Evolutionary conservation across 2,113 vertebrate species (phyloP), one percentile per base, ranked within the genome.

Genomic region (Myxocyprinus asiaticus): DNA sequence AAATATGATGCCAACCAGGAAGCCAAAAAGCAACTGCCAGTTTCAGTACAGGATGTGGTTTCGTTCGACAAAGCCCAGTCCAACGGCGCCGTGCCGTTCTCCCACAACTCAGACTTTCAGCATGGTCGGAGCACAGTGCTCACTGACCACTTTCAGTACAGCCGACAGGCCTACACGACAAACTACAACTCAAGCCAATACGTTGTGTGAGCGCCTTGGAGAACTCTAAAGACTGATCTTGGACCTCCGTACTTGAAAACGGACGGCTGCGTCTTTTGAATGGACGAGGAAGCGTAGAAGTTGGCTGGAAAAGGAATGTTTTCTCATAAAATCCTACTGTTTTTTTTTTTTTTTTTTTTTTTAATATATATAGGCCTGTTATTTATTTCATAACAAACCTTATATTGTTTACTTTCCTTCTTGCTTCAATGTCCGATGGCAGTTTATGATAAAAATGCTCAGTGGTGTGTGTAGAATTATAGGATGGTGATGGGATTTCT

Each of bases 121-220:
- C 94, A 96, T 0, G 86, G 85, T 78, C 93, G 94, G 76, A 92
- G 87, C 91, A 94, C 82, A 0, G 79, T 94, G 75, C 86, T 97
- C 9, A 94, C 93, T 12, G 97, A 97, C 68, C 96, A 98, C 82
- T 96, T 96, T 86, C 96, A 97, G 89, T 96, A 97, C 69, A 89
- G 81, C 84, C 90, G 96, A 45, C 96, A 96, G 84, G 82, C 82
- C 88, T 93, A 95, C 69, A 94, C 94, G 0, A 33, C 88, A 9
- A 66, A 93, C 47, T 91, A 95, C 84, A 85, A 73, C 81, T 74
- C 94, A 62, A 93, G 92, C 9, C 94, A 97, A 22, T 98, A 96
- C 14, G 96, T 98, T 22, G 93, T 99, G 76, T 99, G 94, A 90
- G 58, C 59, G 9, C 72, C 33, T 33, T 3, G 59, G 9, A 44